Evolutionary conservation across 92 coral and sea anemone species (phyloP).

Genomic region (Muricea muricata): DNA sequence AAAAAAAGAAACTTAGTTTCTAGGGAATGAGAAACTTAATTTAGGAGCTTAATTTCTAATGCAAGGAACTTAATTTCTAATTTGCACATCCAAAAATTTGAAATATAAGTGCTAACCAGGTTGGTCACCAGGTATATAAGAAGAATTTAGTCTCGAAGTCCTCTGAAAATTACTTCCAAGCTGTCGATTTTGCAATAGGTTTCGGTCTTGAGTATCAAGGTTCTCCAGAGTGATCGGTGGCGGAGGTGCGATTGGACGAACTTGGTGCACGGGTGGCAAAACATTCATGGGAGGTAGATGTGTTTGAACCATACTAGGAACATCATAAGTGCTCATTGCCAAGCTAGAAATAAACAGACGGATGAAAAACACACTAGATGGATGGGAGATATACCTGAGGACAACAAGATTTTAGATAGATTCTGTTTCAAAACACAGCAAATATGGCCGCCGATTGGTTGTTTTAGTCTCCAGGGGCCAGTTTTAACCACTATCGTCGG

Average conservation of each 20-base stretch:
- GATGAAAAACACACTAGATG: neutral
- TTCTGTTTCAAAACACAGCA: too few species aligned
- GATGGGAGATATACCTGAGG: too few species aligned
- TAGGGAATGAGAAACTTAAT: too few species aligned
- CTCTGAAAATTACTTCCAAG: neutral
- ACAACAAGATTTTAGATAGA: too few species aligned
- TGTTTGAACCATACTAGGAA: neutral
- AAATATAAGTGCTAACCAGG: conserved; percentile 33
- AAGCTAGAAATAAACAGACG: neutral
- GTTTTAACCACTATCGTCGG: too few species aligned
- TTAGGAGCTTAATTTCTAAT: too few species aligned
- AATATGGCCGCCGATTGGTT: too few species aligned
- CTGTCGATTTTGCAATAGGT: neutral
- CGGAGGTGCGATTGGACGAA: neutral
- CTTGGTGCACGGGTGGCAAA: neutral
- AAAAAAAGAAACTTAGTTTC: too few species aligned
- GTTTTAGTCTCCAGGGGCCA: too few species aligned
- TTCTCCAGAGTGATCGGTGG: neutral
- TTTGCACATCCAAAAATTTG: too few species aligned
- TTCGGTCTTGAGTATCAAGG: conserved; percentile 1
- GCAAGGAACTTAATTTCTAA: too few species aligned
- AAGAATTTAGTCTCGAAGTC: conserved; percentile 30
- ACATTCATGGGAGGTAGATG: neutral
- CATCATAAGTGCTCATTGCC: neutral
- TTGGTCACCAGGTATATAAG: conserved; percentile 5